Conservation (phyloP, 2,888 invertebrate genomes). For the Cosmia trapezina region DNA sequence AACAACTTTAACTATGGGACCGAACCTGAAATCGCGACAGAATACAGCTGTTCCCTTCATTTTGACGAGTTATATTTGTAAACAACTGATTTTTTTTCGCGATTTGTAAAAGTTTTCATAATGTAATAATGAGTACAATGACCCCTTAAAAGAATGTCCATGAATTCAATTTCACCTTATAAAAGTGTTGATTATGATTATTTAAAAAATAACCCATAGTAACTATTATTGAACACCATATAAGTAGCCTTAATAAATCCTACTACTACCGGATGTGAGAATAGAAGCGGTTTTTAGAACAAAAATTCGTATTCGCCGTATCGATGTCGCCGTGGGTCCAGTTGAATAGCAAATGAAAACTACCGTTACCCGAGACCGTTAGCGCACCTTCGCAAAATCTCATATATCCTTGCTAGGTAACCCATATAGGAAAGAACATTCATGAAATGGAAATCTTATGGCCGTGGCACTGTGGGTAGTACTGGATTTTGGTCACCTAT, state of each 20-base stretch:
- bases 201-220: not conserved
- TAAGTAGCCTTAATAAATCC: constrained; percentile 20
- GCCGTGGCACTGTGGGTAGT: not conserved
- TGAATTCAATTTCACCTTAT: too few species aligned
- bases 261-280: constrained; percentile 54
- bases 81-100: too few species aligned
- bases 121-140: too few species aligned
- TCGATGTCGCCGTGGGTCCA: constrained; percentile 77
- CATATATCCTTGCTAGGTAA: constrained; percentile 70
- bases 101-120: too few species aligned
- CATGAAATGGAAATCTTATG: constrained; percentile 21
- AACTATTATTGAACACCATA: not conserved
- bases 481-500: not conserved
- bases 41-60: too few species aligned
- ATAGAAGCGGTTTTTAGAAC: constrained; percentile 65
- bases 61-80: too few species aligned
- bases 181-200: not conserved
- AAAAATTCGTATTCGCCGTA: constrained; percentile 81
- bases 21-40: too few species aligned
- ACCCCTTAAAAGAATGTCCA: too few species aligned
- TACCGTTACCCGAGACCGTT: constrained; percentile 87
- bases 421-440: constrained; percentile 42
- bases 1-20: too few species aligned
- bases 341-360: constrained; percentile 84
- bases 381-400: constrained; percentile 80